These are phyloP conservation scores for Tipula vernalis DNA, from an alignment of 2,888 invertebrate species.

Conservation along the genomic window DNA sequence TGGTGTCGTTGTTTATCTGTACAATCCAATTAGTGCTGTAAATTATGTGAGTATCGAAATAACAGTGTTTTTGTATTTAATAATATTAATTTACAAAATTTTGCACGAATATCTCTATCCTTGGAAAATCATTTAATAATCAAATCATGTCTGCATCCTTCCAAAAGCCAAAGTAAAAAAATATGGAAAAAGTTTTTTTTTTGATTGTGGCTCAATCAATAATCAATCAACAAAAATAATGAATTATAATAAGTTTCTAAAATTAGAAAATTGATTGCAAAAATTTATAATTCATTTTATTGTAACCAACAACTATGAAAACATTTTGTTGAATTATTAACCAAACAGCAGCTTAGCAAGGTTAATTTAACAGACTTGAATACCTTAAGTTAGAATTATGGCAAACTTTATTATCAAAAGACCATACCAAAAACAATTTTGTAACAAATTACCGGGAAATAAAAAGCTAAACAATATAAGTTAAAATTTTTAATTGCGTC, in stretches of 20 bases:
- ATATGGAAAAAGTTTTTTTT: background rate
- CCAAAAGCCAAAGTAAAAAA: background rate
- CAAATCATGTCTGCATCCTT: background rate
- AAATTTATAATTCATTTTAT: background rate
- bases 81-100: background rate
- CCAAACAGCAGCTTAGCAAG: too few species aligned
- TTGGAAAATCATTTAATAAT: background rate
- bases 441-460: too few species aligned
- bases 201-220: background rate
- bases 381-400: too few species aligned
- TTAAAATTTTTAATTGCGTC: too few species aligned
- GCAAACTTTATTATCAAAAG: too few species aligned
- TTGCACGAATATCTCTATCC: background rate
- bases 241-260: background rate
- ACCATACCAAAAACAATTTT: too few species aligned
- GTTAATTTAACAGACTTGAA: too few species aligned
- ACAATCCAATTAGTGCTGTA: constrained; percentile 74
- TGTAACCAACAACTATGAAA: background rate
- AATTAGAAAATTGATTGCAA: background rate
- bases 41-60: constrained; percentile 61
- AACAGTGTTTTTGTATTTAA: background rate
- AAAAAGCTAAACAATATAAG: too few species aligned
- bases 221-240: background rate
- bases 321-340: too few species aligned
- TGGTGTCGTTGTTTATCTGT: constrained; percentile 71